phyloP scores from a whole-genome alignment of 2,113 vertebrate genomes.

The Arvicanthis niloticus region DNA sequence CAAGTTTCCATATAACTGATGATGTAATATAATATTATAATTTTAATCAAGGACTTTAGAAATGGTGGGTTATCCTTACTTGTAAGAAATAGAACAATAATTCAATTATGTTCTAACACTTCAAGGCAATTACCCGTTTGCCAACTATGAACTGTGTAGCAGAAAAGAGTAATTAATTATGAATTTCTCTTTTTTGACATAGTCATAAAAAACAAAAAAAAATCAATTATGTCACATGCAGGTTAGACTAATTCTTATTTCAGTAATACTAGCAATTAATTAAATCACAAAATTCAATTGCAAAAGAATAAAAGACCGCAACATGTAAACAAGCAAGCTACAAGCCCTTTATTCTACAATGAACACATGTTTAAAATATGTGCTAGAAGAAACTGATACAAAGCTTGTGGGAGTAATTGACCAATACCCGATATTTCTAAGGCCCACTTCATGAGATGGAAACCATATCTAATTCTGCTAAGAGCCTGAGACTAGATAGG shows the following conservation, averaged over 20 bases:
- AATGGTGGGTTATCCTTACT: background rate
- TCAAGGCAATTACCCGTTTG: slow-evolving; percentile 57
- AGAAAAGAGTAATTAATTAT: slow-evolving; percentile 21
- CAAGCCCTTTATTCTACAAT: background rate
- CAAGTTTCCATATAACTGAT: background rate
- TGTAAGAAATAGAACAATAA: slow-evolving; percentile 56
- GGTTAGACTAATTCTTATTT: background rate
- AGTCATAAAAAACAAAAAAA: background rate
- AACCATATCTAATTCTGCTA: background rate
- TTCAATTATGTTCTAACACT: slow-evolving; percentile 42
- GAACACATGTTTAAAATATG: background rate
- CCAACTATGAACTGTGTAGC: background rate
- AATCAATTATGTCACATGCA: slow-evolving; percentile 19
- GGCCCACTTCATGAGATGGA: background rate
- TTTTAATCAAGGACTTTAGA: slow-evolving; percentile 46
- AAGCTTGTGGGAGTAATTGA: background rate
- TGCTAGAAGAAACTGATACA: background rate
- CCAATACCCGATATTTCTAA: background rate
- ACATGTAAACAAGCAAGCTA: background rate
- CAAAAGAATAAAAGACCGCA: background rate
- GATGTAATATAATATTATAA: background rate
- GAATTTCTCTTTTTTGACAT: slow-evolving; percentile 37
- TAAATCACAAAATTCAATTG: background rate
- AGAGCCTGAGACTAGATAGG: background rate
- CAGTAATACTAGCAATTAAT: background rate